Evolutionary conservation across 53 echinoderm and acorn worm species (phyloP).

Genomic region (Luidia sarsii): DNA sequence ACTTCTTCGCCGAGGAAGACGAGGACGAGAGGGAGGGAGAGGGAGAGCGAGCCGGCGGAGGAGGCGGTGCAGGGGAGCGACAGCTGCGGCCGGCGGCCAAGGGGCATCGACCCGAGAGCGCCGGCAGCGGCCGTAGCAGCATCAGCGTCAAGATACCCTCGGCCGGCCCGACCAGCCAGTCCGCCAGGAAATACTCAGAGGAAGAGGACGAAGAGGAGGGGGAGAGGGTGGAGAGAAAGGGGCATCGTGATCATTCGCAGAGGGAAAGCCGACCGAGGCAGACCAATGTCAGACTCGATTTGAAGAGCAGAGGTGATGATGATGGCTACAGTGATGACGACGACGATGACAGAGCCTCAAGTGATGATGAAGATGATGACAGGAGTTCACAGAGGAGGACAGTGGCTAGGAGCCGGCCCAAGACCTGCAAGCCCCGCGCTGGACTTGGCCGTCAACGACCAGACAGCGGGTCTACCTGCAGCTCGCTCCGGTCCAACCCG

Average conservation of each 20-base stretch:
- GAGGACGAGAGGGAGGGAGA: constrained; percentile 6
- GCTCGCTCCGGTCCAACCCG: constrained; percentile 23
- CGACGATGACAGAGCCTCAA: neutral
- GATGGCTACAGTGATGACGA: neutral
- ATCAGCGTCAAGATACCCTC: constrained; percentile 84
- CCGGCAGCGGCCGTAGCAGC: constrained; percentile 70
- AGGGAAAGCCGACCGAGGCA: neutral
- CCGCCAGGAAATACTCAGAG: constrained; percentile 57
- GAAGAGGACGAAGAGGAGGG: constrained; percentile 59
- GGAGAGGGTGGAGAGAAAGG: constrained; percentile 1
- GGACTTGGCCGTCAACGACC: neutral
- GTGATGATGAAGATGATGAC: neutral
- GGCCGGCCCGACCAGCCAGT: constrained; percentile 50
- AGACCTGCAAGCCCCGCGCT: constrained; percentile 51
- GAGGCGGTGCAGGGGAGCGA: too few species aligned
- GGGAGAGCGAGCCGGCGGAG: constrained; percentile 30
- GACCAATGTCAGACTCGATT: neutral
- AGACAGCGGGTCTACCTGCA: constrained; percentile 52
- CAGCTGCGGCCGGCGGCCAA: constrained; percentile 22
- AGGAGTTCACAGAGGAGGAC: constrained; percentile 22
- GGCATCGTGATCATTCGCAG: neutral
- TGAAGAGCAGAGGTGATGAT: constrained; percentile 3
- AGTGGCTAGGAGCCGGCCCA: constrained; percentile 26
- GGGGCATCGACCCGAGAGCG: constrained; percentile 45
- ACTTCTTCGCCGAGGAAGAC: constrained; percentile 80